Percentiles rank a stretch among this genome's conserved stretches.
Conservation (phyloP, 2,797 vertebrate genomes). For the Coccyzus lansbergi region DNA sequence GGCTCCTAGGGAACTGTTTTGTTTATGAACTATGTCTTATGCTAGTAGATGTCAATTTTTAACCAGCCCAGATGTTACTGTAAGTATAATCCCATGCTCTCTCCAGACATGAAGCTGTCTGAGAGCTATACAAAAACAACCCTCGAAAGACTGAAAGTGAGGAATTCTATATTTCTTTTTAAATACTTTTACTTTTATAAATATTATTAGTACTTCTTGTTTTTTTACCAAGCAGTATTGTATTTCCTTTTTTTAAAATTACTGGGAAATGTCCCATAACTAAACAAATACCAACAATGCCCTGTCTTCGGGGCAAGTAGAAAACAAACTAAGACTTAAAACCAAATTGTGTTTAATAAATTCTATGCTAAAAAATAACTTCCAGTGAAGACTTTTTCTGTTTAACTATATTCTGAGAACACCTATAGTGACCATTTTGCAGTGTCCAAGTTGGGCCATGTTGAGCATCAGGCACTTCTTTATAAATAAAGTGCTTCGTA, state of each 20-base stretch:
- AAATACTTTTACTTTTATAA: background rate
- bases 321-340: background rate
- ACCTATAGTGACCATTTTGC: background rate
- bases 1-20: background rate
- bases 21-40: background rate
- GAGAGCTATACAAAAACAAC: background rate
- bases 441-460: background rate
- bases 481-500: background rate
- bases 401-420: background rate
- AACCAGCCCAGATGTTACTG: background rate
- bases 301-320: background rate
- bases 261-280: background rate
- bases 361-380: background rate
- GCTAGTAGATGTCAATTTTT: background rate
- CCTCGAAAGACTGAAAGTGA: background rate
- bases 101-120: background rate
- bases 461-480: background rate
- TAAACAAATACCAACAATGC: background rate
- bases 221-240: background rate
- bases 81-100: background rate
- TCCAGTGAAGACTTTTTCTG: background rate
- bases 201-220: background rate
- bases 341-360: background rate
- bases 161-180: background rate
- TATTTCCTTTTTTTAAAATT: background rate